Evolutionary conservation across 2,113 vertebrate genomes (phyloP).

Genomic region (Grammomys dolichurus): DNA sequence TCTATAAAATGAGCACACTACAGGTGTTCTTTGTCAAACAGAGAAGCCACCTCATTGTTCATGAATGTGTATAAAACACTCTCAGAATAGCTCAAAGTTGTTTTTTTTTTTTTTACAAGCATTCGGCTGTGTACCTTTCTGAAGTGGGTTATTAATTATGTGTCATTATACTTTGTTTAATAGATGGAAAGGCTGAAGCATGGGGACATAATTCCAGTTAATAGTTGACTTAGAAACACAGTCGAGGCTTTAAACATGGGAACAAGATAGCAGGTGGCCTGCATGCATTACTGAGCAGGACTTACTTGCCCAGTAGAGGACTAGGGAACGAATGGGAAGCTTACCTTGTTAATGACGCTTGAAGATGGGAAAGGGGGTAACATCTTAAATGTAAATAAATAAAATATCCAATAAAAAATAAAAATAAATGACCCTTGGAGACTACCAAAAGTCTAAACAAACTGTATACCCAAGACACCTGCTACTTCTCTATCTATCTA

Average conservation of each 20-base stretch:
- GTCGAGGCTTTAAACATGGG: conserved; percentile 51
- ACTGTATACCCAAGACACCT: background rate
- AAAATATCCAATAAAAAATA: too few species aligned
- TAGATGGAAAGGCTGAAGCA: conserved; percentile 51
- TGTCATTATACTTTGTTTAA: conserved; percentile 64
- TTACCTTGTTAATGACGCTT: too few species aligned
- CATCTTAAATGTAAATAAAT: too few species aligned
- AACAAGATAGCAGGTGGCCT: background rate
- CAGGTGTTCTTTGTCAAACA: conserved; percentile 20
- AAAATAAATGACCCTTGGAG: background rate
- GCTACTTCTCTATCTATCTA: background rate
- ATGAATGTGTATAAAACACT: conserved; percentile 60
- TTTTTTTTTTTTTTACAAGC: conserved; percentile 73
- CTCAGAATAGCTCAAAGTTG: conserved; percentile 63
- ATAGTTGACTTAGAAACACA: conserved; percentile 64
- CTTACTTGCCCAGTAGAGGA: background rate
- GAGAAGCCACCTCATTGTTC: conserved; percentile 56
- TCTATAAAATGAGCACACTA: conserved; percentile 55
- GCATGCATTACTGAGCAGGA: background rate
- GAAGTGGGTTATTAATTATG: conserved; percentile 72
- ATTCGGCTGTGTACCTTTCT: conserved; percentile 68
- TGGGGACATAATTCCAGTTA: conserved; percentile 51
- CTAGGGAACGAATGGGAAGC: background rate
- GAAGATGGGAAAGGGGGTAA: too few species aligned
- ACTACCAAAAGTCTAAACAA: conserved; percentile 6